Percentiles rank a stretch among this genome's conserved stretches.
phyloP scores from a whole-genome alignment of 2,888 invertebrate species.

The Entomobrya multifasciata region DNA sequence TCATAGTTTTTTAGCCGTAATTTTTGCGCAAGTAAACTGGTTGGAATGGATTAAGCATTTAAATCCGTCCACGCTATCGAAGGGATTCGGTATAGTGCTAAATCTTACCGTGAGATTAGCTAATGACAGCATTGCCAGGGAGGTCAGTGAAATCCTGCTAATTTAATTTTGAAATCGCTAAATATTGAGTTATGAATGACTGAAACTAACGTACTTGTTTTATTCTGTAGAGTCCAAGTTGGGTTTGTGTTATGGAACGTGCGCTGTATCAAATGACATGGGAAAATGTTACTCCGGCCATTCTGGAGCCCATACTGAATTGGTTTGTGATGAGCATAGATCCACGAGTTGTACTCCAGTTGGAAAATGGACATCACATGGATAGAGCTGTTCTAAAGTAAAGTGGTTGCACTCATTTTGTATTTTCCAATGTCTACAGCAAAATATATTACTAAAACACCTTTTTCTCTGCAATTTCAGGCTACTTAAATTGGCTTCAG shows the following conservation, averaged over 20 bases:
- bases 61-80: conserved; percentile 81
- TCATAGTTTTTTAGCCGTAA: conserved; percentile 87
- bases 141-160: conserved; percentile 81
- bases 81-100: conserved; percentile 85
- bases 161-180: background rate
- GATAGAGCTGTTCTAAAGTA: conserved; percentile 77
- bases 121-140: conserved; percentile 87
- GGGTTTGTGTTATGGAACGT: conserved; percentile 83
- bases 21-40: conserved; percentile 88
- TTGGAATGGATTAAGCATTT: conserved; percentile 84
- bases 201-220: too few relatives aligned
- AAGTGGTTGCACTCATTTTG: too few relatives aligned
- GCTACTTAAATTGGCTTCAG: conserved; percentile 85
- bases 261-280: conserved; percentile 85
- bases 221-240: conserved; percentile 81
- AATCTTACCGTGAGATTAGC: conserved; percentile 88
- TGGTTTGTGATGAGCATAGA: conserved; percentile 90
- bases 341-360: conserved; percentile 85
- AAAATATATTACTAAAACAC: background rate
- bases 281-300: conserved; percentile 85
- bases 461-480: background rate
- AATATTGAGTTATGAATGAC: too few relatives aligned
- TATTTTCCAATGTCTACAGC: too few relatives aligned
- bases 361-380: conserved; percentile 79
- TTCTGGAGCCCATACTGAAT: conserved; percentile 86